Conservation (phyloP, 2,888 invertebrate genomes). For the Heteromyza rotundicornis region DNA sequence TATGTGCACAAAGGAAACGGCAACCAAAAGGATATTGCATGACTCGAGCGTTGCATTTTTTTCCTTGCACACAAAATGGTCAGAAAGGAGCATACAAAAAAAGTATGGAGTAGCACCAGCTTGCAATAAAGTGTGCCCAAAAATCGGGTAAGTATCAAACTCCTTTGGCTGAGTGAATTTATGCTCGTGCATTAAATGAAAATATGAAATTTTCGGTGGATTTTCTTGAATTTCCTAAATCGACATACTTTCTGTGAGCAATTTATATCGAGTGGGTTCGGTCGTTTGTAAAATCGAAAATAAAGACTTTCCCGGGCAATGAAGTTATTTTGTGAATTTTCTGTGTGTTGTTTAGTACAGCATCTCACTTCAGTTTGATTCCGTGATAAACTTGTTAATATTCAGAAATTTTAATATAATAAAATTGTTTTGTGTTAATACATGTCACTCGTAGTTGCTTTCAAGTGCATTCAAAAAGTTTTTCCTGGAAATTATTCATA, state of each 20-base stretch:
- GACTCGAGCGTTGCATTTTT: background rate
- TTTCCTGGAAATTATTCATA: no score
- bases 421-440: no score
- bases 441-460: no score
- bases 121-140: constrained; percentile 12
- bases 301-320: no score
- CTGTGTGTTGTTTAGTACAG: no score
- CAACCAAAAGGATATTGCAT: constrained; percentile 13
- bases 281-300: no score
- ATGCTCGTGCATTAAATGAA: constrained; percentile 11
- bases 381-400: no score
- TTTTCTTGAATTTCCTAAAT: background rate
- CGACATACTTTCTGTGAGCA: background rate
- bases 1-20: constrained; percentile 9
- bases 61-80: no score
- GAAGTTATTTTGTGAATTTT: no score
- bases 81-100: background rate
- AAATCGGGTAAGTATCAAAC: background rate
- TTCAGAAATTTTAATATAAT: no score
- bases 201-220: background rate
- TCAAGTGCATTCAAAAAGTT: no score
- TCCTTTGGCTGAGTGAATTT: constrained; percentile 15
- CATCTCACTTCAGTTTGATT: no score
- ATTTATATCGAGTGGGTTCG: background rate
- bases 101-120: background rate